Percentiles rank a stretch among this genome's conserved stretches.
Conservation (phyloP, 2,113 vertebrate genomes). For the Pomatorhinus ruficollis region DNA sequence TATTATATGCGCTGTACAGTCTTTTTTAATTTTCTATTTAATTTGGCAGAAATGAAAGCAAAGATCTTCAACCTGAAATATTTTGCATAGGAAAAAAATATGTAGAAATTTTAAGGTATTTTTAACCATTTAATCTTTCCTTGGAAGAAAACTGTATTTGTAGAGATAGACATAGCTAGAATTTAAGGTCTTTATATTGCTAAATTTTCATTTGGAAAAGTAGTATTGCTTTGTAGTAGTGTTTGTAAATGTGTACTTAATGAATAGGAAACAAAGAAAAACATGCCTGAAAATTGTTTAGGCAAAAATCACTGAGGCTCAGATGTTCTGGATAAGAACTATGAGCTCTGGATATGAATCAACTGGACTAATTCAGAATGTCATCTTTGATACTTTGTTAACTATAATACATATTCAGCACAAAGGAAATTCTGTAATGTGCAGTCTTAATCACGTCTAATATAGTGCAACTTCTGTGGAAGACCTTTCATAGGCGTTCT, state of each 20-base stretch:
- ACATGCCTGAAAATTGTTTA: not conserved
- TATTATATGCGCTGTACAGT: not conserved
- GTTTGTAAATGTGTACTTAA: not conserved
- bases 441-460: not conserved
- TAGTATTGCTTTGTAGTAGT: not conserved
- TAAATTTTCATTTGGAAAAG: not conserved
- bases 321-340: not conserved
- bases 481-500: not conserved
- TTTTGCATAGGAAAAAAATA: not conserved
- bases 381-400: not conserved
- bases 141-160: not conserved
- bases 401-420: not conserved
- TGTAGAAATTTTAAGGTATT: not conserved
- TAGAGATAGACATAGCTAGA: not conserved
- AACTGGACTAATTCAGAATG: not conserved
- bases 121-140: not conserved
- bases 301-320: not conserved
- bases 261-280: not conserved
- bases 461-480: not conserved
- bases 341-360: not conserved
- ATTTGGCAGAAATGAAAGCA: not conserved
- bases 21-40: not conserved
- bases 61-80: not conserved
- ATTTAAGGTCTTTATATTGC: not conserved
- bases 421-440: not conserved